Evolutionary conservation across 2,113 vertebrate species (phyloP).

Genomic region (Tympanuchus pallidicinctus): DNA sequence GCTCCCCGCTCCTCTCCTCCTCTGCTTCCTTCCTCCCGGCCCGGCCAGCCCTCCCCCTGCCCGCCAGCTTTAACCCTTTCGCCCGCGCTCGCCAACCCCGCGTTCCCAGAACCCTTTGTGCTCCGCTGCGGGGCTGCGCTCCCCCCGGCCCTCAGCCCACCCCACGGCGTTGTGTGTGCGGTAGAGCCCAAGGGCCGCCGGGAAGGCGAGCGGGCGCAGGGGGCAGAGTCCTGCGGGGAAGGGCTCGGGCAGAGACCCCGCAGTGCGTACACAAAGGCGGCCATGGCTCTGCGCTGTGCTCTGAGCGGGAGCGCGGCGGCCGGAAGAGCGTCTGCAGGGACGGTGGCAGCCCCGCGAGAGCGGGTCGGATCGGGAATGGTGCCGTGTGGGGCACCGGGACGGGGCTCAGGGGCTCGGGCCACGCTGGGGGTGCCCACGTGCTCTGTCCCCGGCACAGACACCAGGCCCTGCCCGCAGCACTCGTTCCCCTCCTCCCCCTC

Average conservation of each 20-base stretch:
- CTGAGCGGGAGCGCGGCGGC: not conserved
- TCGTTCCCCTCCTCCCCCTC: no score
- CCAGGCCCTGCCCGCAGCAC: not conserved
- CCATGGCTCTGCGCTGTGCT: not conserved
- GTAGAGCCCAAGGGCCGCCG: not conserved
- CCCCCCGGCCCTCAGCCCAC: not conserved
- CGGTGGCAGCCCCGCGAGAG: not conserved
- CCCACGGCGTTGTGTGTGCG: rapidly evolving
- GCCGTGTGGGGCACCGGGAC: not conserved
- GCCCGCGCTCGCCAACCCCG: not conserved
- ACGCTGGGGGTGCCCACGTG: not conserved
- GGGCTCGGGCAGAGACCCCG: not conserved
- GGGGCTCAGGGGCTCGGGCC: no score
- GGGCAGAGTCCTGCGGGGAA: no score
- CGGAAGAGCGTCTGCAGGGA: not conserved
- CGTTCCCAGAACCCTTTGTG: not conserved
- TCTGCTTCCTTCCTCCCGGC: constrained; percentile 58
- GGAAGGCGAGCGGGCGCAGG: rapidly evolving
- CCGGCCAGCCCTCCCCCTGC: not conserved
- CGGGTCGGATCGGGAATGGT: not conserved
- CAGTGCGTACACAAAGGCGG: not conserved
- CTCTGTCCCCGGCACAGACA: rapidly evolving
- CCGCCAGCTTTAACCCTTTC: constrained; percentile 54
- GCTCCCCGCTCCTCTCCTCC: constrained; percentile 45
- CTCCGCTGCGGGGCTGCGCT: no score